phyloP scores from a whole-genome alignment of 2,113 vertebrate genomes.

The Triplophysa dalaica region DNA sequence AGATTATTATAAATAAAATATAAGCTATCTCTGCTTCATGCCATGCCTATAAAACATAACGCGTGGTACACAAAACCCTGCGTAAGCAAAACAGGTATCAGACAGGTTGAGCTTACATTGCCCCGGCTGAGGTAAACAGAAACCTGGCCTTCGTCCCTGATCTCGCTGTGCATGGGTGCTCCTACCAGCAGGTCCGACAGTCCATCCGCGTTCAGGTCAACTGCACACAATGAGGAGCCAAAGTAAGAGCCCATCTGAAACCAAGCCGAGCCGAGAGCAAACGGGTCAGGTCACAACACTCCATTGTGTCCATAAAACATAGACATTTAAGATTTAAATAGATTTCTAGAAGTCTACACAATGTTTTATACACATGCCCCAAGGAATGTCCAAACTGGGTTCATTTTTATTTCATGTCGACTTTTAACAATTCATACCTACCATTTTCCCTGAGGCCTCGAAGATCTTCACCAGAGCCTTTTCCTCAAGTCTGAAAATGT shows the following conservation, averaged over 20 bases:
- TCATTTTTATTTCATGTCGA: too few species aligned
- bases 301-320: neutral
- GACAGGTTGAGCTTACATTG: constrained; percentile 84
- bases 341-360: too few species aligned
- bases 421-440: constrained; percentile 63
- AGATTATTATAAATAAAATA: too few species aligned
- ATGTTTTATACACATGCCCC: too few species aligned
- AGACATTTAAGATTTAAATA: too few species aligned
- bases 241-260: constrained; percentile 99
- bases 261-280: constrained; percentile 85
- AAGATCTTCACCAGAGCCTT: constrained; percentile 88
- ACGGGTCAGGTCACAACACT: constrained; percentile 75
- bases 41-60: too few species aligned
- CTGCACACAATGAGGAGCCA: constrained; percentile 99
- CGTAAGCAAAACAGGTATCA: neutral
- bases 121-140: constrained; percentile 93
- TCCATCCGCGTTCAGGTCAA: constrained; percentile 95
- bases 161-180: constrained; percentile 93
- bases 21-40: too few species aligned
- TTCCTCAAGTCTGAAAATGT: constrained; percentile 92
- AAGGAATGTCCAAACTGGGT: too few species aligned
- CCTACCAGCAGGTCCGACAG: constrained; percentile 97
- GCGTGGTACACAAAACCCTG: neutral
- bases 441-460: constrained; percentile 95
- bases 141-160: constrained; percentile 97